Base-by-base conservation (phyloP, 2,113 vertebrate species). In the Pelusios castaneus region DNA sequence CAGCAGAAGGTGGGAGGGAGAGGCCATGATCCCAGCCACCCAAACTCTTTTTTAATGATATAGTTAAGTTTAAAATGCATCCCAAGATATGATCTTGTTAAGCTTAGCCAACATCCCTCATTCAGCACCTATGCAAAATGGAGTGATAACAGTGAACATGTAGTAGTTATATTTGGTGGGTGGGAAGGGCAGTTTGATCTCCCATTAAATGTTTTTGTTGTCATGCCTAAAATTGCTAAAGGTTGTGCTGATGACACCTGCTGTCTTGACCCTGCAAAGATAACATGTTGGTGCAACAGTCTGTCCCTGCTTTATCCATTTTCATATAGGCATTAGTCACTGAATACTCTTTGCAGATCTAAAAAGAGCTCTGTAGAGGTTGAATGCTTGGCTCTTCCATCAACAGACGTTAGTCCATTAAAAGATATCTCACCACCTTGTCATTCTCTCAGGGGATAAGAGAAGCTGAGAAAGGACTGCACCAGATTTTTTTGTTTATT, bases 271-370 rank as follows among this genome's bases (percentile, higher is more conserved):
- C 1, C 0, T 4, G 13, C 55, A 82, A 80, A 6, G 38, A 8
- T 27, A 56, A 6, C 41, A 14, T 2, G 0, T 0, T 4, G 11
- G 0, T 9, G 3, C 56, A 51, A 52, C 47, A 45, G 56, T 63
- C n/a, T 2, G 5, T 3, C 54, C 21, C 47, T 1, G 1, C 1
- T 1, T 25, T 63, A 81, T 1, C 2, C 1, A 24, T 34, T 84
- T 6, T 29, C n/a, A 31, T 34, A 1, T 11, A 1, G 6, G 43
- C 84, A 51, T 94, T 73, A 89, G 77, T 52, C 91, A 47, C 4
- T 5, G 9, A 70, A 38, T 70, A 22, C n/a, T 22, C 38, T 70
- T 38, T 38, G 19, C n/a, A 38, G 63, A 70, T 38, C n/a, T 70
- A 70, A 19, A 70, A 70, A 70, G 34, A 70, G n/a, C 19, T 70